phyloP scores from a whole-genome alignment of 2,797 vertebrate genomes.

The Meriones psammophilus region DNA sequence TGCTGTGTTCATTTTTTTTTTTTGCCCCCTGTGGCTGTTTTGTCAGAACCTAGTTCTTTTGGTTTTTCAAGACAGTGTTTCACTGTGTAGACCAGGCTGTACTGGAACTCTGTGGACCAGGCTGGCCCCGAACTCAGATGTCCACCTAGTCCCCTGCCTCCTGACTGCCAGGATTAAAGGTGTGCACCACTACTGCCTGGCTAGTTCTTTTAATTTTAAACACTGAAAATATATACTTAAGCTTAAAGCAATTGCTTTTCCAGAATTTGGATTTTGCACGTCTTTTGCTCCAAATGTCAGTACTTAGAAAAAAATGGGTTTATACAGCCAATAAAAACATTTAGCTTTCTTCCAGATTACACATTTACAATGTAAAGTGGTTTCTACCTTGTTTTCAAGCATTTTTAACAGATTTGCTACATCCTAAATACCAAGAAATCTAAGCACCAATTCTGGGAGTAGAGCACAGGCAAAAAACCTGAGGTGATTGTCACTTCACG shows the following conservation, averaged over 20 bases:
- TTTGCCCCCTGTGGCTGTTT: background rate
- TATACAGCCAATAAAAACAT: background rate
- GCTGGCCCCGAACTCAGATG: no score
- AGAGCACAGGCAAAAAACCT: background rate
- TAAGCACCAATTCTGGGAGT: background rate
- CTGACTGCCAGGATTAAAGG: no score
- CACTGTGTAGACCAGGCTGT: no score
- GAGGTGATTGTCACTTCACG: background rate
- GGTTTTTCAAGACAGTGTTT: no score
- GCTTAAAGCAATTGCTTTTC: slow-evolving; percentile 21
- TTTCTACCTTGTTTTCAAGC: background rate
- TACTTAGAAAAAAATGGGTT: background rate
- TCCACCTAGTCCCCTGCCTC: no score
- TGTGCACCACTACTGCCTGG: background rate
- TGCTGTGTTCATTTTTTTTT: background rate
- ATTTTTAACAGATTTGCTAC: background rate
- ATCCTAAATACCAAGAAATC: background rate
- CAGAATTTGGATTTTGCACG: slow-evolving; percentile 9
- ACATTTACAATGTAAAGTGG: slow-evolving; percentile 9
- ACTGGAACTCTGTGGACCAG: no score
- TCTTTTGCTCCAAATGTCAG: slow-evolving; percentile 15
- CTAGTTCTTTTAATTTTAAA: background rate
- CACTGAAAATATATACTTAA: background rate
- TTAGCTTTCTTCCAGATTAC: background rate
- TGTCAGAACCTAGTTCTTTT: no score